These are phyloP conservation scores for Drosophila bocqueti DNA, from an alignment of 1,140 invertebrate genomes.

Conservation along the genomic window DNA sequence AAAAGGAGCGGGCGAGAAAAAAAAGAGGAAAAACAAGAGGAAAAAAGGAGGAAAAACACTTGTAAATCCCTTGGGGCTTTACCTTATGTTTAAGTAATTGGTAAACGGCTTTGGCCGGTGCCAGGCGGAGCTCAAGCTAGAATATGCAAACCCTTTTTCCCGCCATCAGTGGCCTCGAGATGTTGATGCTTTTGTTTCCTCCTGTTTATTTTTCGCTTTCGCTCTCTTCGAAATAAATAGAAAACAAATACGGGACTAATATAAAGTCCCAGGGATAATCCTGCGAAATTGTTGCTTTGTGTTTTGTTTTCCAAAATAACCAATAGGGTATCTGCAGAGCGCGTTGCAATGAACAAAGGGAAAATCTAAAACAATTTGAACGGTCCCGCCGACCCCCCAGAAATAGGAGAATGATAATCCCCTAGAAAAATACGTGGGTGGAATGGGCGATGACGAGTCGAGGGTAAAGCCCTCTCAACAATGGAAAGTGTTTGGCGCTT, in stretches of 20 bases:
- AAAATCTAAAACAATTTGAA: slow-evolving; percentile 68
- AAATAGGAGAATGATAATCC: slow-evolving; percentile 57
- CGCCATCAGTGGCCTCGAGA: slow-evolving; percentile 23
- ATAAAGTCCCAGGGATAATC: slow-evolving; percentile 58
- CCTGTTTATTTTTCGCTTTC: slow-evolving; percentile 23
- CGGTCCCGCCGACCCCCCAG: slow-evolving; percentile 5
- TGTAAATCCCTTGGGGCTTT: slow-evolving; percentile 67
- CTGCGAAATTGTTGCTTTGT: slow-evolving; percentile 54
- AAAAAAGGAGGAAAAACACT: slow-evolving; percentile 56
- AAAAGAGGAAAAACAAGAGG: slow-evolving; percentile 9
- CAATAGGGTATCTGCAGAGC: slow-evolving; percentile 41
- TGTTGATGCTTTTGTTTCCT: slow-evolving; percentile 41
- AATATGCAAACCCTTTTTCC: slow-evolving; percentile 53
- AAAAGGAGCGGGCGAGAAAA: slow-evolving; percentile 3
- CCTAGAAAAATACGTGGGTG: slow-evolving; percentile 51
- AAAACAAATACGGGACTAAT: slow-evolving; percentile 60
- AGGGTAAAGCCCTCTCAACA: slow-evolving; percentile 32
- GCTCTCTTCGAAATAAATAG: slow-evolving; percentile 33
- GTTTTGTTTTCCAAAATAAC: slow-evolving; percentile 43
- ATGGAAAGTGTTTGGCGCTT: slow-evolving; percentile 70
- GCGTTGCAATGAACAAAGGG: slow-evolving; percentile 46
- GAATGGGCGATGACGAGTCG: slow-evolving; percentile 7
- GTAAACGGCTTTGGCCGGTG: slow-evolving; percentile 70
- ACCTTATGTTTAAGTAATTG: slow-evolving; percentile 82
- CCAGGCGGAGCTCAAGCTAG: slow-evolving; percentile 11